A percentile compares a stretch with the other conserved stretches of the same genome.
Evolutionary conservation across 2,113 vertebrate genomes (phyloP).

Genomic region (Patagioenas fasciata): DNA sequence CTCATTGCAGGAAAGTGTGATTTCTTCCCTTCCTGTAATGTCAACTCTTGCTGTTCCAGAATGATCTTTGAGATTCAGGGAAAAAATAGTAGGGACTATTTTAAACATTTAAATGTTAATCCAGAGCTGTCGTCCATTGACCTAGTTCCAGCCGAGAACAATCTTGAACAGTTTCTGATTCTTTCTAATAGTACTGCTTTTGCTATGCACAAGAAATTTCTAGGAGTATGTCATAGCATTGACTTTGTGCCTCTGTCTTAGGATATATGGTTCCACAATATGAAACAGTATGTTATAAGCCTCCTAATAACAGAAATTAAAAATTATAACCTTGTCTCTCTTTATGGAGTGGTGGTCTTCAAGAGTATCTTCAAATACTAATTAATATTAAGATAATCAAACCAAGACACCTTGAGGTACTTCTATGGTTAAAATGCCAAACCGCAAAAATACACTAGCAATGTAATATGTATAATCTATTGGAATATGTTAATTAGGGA

Average conservation of each 20-base stretch:
- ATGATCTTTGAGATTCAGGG: not conserved
- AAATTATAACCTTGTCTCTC: not conserved
- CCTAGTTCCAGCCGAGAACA: not conserved
- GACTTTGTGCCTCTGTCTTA: not conserved
- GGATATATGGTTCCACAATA: not conserved
- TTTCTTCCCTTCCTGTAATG: not conserved
- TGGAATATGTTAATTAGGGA: not conserved
- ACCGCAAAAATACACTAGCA: not conserved
- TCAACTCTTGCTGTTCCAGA: not conserved
- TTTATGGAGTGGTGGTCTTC: not conserved
- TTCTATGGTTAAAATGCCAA: not conserved
- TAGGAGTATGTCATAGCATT: not conserved
- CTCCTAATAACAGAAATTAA: not conserved
- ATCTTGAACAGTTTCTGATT: not conserved
- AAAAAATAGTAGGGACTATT: not conserved
- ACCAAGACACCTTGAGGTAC: not conserved
- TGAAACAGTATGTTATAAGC: not conserved
- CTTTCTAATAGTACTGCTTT: not conserved
- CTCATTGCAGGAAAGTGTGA: not conserved
- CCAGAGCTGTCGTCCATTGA: not conserved
- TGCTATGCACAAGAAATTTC: not conserved
- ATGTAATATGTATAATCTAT: not conserved
- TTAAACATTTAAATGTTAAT: not conserved
- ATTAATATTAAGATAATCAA: not conserved
- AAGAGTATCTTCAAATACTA: not conserved